phyloP scores from a whole-genome alignment of 2,888 invertebrate genomes.

The Syritta pipiens region DNA sequence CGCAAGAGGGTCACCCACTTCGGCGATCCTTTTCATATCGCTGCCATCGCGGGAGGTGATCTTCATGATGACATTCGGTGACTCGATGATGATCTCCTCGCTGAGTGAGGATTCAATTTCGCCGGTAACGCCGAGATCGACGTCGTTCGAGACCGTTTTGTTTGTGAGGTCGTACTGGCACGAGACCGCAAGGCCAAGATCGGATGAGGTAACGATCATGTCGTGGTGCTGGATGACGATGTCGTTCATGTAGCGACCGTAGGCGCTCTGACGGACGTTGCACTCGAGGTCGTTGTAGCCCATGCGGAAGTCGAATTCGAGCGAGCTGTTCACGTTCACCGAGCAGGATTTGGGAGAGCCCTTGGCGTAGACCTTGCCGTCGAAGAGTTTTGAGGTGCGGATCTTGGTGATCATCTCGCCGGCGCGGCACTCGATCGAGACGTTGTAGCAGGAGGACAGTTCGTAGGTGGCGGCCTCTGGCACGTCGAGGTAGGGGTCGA shows the following conservation, averaged over 20 bases:
- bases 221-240: slow-evolving; percentile 97
- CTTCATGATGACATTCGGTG: slow-evolving; percentile 96
- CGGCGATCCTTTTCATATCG: slow-evolving; percentile 91
- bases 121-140: slow-evolving; percentile 92
- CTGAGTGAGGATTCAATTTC: slow-evolving; percentile 92
- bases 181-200: slow-evolving; percentile 94
- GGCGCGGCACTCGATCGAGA: slow-evolving; percentile 93
- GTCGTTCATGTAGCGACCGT: slow-evolving; percentile 93
- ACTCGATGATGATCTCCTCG: slow-evolving; percentile 95
- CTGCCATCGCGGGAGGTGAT: slow-evolving; percentile 92
- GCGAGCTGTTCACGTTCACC: slow-evolving; percentile 90
- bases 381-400: slow-evolving; percentile 93
- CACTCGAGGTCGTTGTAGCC: slow-evolving; percentile 95
- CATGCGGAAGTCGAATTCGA: slow-evolving; percentile 95
- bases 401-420: slow-evolving; percentile 96
- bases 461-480: slow-evolving; percentile 95
- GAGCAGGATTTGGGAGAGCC: slow-evolving; percentile 95
- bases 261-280: slow-evolving; percentile 91
- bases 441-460: slow-evolving; percentile 94
- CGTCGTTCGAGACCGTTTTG: slow-evolving; percentile 95
- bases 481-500: slow-evolving; percentile 93
- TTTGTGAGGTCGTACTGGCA: slow-evolving; percentile 97
- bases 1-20: slow-evolving; percentile 95
- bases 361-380: slow-evolving; percentile 96
- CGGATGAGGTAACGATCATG: slow-evolving; percentile 95